Evolutionary conservation across 2,888 invertebrate genomes (phyloP).

Genomic region (Nymphalis polychloros): DNA sequence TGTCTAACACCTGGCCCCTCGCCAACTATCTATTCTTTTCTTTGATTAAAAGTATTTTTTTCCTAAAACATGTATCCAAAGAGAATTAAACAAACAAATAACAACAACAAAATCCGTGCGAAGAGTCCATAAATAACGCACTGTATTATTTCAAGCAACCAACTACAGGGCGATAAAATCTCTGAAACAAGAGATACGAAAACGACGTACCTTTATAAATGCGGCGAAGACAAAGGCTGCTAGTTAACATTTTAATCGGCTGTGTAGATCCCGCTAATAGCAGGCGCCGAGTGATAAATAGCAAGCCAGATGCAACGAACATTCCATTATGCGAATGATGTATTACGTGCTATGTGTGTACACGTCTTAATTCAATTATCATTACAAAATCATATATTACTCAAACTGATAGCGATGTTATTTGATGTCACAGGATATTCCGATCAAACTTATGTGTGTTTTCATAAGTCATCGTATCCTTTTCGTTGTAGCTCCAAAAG

Average conservation of each 20-base stretch:
- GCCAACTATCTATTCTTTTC: too few species aligned
- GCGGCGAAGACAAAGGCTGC: constrained; percentile 44
- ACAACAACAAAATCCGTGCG: constrained; percentile 22
- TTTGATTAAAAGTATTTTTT: too few species aligned
- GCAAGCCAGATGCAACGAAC: constrained; percentile 38
- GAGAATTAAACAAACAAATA: constrained; percentile 7
- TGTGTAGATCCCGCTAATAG: constrained; percentile 59
- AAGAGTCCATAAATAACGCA: constrained; percentile 27
- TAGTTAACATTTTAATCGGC: constrained; percentile 70
- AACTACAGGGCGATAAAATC: constrained; percentile 23
- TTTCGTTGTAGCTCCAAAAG: too few species aligned
- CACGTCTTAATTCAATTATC: not conserved
- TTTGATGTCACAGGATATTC: too few species aligned
- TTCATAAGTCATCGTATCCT: too few species aligned
- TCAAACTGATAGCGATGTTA: not conserved
- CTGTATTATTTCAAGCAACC: constrained; percentile 26
- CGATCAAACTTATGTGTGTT: too few species aligned
- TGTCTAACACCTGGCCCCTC: too few species aligned
- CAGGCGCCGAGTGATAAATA: constrained; percentile 55
- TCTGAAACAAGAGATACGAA: constrained; percentile 27
- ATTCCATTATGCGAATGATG: constrained; percentile 57
- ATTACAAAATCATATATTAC: constrained; percentile 1
- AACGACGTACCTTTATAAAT: constrained; percentile 23
- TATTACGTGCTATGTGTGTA: constrained; percentile 39
- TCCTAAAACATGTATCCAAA: not conserved